Evolutionary conservation across 2,888 invertebrate species (phyloP).

Genomic region (Saturnia pavonia): DNA sequence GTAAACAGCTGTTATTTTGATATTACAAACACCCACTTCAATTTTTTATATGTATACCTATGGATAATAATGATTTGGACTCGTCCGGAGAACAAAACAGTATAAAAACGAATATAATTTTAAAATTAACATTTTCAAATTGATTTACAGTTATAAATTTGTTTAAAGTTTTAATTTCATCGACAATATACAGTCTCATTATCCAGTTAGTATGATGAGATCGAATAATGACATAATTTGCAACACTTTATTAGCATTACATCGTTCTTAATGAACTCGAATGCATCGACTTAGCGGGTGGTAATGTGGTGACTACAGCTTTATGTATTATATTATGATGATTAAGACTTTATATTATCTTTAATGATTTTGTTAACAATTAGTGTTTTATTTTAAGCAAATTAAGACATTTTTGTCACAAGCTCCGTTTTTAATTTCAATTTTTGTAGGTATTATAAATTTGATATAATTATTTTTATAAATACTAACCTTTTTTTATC

Average conservation of each 20-base stretch:
- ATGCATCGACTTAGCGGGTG: slow-evolving; percentile 33
- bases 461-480: no score
- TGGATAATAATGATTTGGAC: no score
- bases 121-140: background rate
- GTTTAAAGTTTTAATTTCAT: background rate
- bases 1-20: no score
- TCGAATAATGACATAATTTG: slow-evolving; percentile 21
- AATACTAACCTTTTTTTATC: no score
- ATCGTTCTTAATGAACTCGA: slow-evolving; percentile 24
- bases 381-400: background rate
- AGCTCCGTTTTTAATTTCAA: background rate
- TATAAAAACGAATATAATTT: background rate
- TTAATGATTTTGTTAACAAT: background rate
- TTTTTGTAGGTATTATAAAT: no score
- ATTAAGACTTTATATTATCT: background rate
- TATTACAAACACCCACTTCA: no score
- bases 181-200: background rate
- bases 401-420: slow-evolving; percentile 2
- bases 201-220: background rate
- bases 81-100: no score
- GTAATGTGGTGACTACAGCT: slow-evolving; percentile 31
- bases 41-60: no score
- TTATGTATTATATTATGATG: background rate
- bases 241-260: slow-evolving; percentile 18
- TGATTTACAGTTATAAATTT: background rate